These are phyloP conservation scores for Pterocles gutturalis DNA, from an alignment of 2,113 vertebrate species.

Conservation along the genomic window DNA sequence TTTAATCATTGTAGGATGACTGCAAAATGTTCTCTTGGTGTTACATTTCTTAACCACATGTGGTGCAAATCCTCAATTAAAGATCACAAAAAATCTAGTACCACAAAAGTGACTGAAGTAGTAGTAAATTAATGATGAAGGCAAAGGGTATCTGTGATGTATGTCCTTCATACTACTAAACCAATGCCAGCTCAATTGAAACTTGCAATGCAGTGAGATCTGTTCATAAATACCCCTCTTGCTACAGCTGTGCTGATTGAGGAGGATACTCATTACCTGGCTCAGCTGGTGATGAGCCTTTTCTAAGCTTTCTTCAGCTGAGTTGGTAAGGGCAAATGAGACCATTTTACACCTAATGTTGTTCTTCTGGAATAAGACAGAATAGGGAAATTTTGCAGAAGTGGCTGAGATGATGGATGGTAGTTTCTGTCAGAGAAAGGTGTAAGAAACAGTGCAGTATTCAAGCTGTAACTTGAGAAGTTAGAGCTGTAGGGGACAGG, in stretches of 20 bases:
- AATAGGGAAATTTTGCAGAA: neutral
- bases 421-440: neutral
- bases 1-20: neutral
- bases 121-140: neutral
- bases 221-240: neutral
- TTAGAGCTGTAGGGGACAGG: neutral
- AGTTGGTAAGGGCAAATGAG: neutral
- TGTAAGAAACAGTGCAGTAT: neutral
- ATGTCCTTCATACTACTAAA: neutral
- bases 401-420: neutral
- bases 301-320: neutral
- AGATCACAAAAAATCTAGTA: neutral
- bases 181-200: neutral
- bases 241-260: neutral
- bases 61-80: neutral
- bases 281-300: neutral
- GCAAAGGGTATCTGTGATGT: neutral
- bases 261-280: neutral
- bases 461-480: neutral
- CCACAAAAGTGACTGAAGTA: neutral
- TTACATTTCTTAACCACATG: neutral
- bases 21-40: neutral
- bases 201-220: neutral
- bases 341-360: neutral
- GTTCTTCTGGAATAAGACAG: neutral